Base-by-base conservation (phyloP, 2,888 invertebrate species). In the Neoitamus cyanurus region DNA sequence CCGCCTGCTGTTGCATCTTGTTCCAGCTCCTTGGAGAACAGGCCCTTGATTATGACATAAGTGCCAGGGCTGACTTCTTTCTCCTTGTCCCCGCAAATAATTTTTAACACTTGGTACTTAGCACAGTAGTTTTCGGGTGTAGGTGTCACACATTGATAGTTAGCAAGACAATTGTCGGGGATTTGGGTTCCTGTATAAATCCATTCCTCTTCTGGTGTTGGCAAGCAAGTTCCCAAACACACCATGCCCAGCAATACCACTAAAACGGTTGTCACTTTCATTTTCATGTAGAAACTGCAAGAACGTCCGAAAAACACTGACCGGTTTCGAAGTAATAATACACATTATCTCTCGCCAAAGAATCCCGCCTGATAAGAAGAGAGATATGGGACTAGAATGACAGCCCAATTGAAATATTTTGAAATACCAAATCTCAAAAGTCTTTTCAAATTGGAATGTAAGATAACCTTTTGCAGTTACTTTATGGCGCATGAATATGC, bases 1-100 rank as follows among this genome's bases (percentile, higher is more conserved):
- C 89, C 88, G 15, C 86, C 84, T 73, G 86, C 88, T 1, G 88
- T 37, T 2, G 1, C 9, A 20, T n/a, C 73, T 9, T 86, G 87
- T 4, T 88, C 84, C 6, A 87, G 7, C 36, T 80, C 9, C 13
- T 9, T 15, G 0, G 42, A 15, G 13, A n/a, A 42, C 0, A 68
- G 7, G 6, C 73, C 20, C 25, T 25, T 75, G 9, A 58, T 58
- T 58, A 9, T 58, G 20, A 58, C 9, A 58, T 20, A 58, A 58
- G 58, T 58, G 20, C 6, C 9, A 25, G 25, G 58, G 58, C 20
- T 20, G 25, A 58, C 25, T 58, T 25, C 58, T 58, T 25, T 58
- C 25, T 58, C 25, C 6, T 9, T 58, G 58, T 58, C 7, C 4
- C 37, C 75, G 25, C 37, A 34, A 70, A 70, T 7, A 3, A 70